Conservation (phyloP, 2,797 vertebrate species). For the Capromys pilorides region DNA sequence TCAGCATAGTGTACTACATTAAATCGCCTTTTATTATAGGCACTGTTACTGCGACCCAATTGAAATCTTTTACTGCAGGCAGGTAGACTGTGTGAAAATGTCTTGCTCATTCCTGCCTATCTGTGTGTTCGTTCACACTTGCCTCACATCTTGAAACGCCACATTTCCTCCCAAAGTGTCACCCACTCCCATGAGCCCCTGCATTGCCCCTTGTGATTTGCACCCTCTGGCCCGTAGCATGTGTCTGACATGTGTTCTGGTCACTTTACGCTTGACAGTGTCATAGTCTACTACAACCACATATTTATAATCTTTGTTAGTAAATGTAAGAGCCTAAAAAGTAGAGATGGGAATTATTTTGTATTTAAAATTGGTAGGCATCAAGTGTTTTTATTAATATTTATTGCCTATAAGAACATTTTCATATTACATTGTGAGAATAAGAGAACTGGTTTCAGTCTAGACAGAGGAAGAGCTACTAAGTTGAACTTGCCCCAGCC, state of each 20-base stretch:
- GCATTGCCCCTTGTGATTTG: neutral
- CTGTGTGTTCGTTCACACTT: neutral
- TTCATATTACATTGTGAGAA: conserved; percentile 27
- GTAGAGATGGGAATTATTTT: neutral
- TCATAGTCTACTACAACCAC: neutral
- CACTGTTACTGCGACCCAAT: neutral
- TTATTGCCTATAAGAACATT: neutral
- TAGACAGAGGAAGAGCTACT: neutral
- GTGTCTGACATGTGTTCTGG: neutral
- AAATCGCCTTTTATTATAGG: neutral
- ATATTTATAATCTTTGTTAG: conserved; percentile 30
- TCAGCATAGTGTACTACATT: neutral
- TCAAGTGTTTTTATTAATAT: neutral
- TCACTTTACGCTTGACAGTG: neutral
- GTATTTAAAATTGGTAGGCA: neutral
- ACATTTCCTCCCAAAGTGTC: conserved; percentile 2
- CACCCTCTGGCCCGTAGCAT: neutral
- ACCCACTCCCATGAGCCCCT: neutral
- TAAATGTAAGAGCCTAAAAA: neutral
- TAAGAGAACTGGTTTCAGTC: neutral
- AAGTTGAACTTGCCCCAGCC: neutral
- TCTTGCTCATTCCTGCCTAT: neutral
- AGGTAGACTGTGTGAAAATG: neutral
- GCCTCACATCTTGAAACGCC: neutral
- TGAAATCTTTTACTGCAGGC: neutral